Base-by-base conservation (phyloP, 1,140 invertebrate species). In the Psilanteris sp. region DNA sequence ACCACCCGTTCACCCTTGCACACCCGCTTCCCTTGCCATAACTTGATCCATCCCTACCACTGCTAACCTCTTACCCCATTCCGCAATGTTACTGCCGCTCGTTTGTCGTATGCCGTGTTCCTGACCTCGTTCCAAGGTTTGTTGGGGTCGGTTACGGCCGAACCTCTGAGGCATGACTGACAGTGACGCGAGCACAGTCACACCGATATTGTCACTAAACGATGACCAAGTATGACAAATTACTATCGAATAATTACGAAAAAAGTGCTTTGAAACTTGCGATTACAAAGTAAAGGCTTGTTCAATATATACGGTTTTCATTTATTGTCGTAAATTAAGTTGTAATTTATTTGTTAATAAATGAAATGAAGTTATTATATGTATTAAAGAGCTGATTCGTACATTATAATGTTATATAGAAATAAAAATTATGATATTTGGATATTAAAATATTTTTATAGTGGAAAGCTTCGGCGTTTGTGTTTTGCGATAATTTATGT, bases 121-220 rank as follows among this genome's bases (percentile, higher is more conserved):
- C 85, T 86, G 85, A 85, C 85, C 85, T 83, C 83, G 75, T 85
- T 85, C 79, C 78, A 77, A 68, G 72, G 79, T 83, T 83, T 81
- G 74, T 81, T 80, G 81, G 81, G 84, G 82, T 83, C 83, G 85
- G 82, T 85, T 83, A 85, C 83, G 81, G 79, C 67, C 79, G 68
- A 82, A 79, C 70, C 75, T 72, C 57, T 34, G 41, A 71, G 32
- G 70, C 68, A 29, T 74, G 54, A 54, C 62, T 73, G 64, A 78
- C 75, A 68, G 55, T 64, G 31, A 68, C 34, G 62, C 50, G 48
- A 55, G 39, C 41, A 26, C 41, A 48, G 41, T 27, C 52, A 24
- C 39, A 20, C 32, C 10, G 18, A 39, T 48, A 48, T 68, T 27
- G 41, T 68, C 64, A 37, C 50, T 22, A 36, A 26, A 37, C 32